phyloP scores from a whole-genome alignment of 2,797 vertebrate species.

The Hypotaenidia okinawae region DNA sequence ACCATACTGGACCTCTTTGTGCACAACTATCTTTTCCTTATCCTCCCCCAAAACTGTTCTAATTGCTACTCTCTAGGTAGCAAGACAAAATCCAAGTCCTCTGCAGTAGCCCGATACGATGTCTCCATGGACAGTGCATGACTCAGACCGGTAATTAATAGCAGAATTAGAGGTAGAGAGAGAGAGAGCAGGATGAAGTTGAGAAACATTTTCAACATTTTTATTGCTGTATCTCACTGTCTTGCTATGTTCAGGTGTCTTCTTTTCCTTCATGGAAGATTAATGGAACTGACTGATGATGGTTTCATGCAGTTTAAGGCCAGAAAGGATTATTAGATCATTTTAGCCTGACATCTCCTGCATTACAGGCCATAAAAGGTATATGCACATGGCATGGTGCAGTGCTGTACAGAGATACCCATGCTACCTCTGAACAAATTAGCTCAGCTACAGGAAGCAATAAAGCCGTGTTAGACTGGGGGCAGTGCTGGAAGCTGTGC shows the following conservation, averaged over 20 bases:
- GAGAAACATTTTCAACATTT: constrained; percentile 55
- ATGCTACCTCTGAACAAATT: constrained; percentile 46
- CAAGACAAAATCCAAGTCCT: not conserved
- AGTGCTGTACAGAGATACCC: not conserved
- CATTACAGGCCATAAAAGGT: constrained; percentile 39
- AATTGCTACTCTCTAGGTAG: not conserved
- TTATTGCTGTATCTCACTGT: constrained; percentile 48
- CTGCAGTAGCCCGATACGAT: not conserved
- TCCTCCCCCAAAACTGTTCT: not conserved
- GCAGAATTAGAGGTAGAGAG: constrained; percentile 6
- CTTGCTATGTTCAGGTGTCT: constrained; percentile 57
- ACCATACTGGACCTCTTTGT: not conserved
- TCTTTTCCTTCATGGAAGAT: constrained; percentile 59
- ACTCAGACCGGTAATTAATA: not conserved
- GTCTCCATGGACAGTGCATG: not conserved
- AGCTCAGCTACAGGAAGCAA: constrained; percentile 48
- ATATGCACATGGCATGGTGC: constrained; percentile 12
- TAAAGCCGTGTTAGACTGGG: constrained; percentile 26
- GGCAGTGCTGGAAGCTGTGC: not conserved
- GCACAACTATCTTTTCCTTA: not conserved
- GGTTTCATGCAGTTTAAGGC: constrained; percentile 50
- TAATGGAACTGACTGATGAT: constrained; percentile 60
- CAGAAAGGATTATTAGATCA: constrained; percentile 69
- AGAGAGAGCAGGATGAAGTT: not conserved
- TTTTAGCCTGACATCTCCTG: constrained; percentile 38